Conservation (phyloP, 1,140 invertebrate genomes). For the Fopius arisanus region DNA sequence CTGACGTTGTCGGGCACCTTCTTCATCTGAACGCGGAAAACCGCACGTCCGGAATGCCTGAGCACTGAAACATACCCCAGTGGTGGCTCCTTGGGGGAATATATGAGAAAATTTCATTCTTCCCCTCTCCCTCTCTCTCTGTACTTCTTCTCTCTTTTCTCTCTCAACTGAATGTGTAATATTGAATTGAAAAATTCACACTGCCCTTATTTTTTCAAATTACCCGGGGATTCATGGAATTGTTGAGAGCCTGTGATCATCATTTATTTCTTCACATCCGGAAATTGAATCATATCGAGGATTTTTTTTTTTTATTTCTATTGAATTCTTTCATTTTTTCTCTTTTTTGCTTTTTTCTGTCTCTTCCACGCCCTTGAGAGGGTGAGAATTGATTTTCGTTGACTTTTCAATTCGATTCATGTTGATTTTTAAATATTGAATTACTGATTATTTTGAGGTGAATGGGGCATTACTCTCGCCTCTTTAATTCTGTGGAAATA, state of each 20-base stretch:
- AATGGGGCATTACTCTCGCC: no score
- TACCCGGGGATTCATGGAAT: background rate
- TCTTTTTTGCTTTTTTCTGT: background rate
- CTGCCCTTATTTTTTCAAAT: background rate
- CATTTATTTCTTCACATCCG: no score
- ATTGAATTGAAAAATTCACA: constrained; percentile 8
- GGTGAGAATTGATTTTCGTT: no score
- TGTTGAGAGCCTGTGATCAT: no score
- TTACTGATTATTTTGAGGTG: no score
- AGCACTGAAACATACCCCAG: background rate
- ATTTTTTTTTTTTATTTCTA: no score
- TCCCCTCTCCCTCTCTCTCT: background rate
- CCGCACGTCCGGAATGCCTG: constrained; percentile 6
- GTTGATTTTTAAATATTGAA: no score
- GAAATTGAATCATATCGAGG: background rate
- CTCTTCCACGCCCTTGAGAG: no score
- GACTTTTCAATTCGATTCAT: no score
- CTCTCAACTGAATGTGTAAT: background rate
- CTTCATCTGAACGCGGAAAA: constrained; percentile 8
- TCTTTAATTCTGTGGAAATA: no score
- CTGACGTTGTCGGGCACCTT: constrained; percentile 14
- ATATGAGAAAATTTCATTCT: constrained; percentile 10
- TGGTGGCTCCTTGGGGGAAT: background rate
- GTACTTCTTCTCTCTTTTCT: no score
- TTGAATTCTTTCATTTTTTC: no score